Percentiles rank a stretch among this genome's conserved stretches.
Conservation (phyloP, 1,140 invertebrate genomes). For the Ptiloglossa arizonensis region DNA sequence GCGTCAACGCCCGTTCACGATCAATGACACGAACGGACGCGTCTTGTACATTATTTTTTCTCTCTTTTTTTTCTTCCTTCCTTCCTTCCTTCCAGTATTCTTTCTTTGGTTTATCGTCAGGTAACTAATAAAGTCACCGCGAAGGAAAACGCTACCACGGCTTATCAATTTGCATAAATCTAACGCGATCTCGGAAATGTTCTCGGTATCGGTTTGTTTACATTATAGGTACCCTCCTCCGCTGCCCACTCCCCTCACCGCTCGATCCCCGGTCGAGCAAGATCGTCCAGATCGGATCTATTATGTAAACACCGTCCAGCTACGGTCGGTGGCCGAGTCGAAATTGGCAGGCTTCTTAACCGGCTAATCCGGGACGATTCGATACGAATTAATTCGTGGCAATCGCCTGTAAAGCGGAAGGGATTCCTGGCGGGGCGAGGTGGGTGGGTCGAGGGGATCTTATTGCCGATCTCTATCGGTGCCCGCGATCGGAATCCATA, state of each 20-base stretch:
- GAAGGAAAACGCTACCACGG: neutral
- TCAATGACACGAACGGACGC: conserved; percentile 26
- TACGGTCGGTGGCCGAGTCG: conserved; percentile 6
- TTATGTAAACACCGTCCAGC: conserved; percentile 29
- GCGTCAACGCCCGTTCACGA: neutral
- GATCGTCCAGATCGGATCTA: neutral
- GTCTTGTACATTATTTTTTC: neutral
- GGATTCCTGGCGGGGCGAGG: neutral
- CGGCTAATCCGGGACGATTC: conserved; percentile 36
- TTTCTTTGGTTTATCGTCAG: conserved; percentile 23
- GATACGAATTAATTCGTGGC: conserved; percentile 38
- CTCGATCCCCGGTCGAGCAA: too few relatives aligned
- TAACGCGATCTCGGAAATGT: neutral
- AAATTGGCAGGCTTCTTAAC: conserved; percentile 16
- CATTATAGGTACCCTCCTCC: too few relatives aligned
- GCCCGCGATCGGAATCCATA: conserved; percentile 61
- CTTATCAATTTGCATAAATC: conserved; percentile 34
- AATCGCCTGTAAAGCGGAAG: conserved; percentile 22
- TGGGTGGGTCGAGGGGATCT: too few relatives aligned
- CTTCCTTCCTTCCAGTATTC: neutral
- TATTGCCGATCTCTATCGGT: conserved; percentile 58
- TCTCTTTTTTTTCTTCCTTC: neutral
- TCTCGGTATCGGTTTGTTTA: conserved; percentile 6
- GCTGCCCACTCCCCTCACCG: too few relatives aligned
- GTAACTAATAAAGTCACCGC: conserved; percentile 15